Conservation (phyloP, 2,888 invertebrate genomes). For the Callyntrura sp. region DNA sequence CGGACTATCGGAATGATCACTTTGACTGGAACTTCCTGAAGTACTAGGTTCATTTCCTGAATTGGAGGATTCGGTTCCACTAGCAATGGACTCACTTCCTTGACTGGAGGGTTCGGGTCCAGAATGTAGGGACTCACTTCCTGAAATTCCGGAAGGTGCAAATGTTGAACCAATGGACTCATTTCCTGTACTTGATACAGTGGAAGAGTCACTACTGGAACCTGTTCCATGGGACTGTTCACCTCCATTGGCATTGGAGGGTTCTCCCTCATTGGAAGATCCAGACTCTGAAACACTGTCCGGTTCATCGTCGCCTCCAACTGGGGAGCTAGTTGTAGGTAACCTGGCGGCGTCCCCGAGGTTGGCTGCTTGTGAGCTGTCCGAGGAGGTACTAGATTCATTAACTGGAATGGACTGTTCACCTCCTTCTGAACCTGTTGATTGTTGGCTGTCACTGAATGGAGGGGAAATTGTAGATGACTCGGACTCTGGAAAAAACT, state of each 20-base stretch:
- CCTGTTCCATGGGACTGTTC: conserved; percentile 19
- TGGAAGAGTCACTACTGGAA: conserved; percentile 9
- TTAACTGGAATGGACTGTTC: conserved; percentile 10
- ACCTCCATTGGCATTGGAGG: neutral
- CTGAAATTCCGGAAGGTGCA: conserved; percentile 44
- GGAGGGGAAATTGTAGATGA: neutral
- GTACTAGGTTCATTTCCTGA: conserved; percentile 56
- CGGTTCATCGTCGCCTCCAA: conserved; percentile 32
- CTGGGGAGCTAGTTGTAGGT: conserved; percentile 62
- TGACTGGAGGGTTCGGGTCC: conserved; percentile 67
- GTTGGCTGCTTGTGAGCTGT: conserved; percentile 56
- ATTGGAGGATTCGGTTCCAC: conserved; percentile 69
- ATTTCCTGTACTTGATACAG: conserved; percentile 48
- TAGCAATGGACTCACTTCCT: conserved; percentile 61
- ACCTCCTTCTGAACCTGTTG: conserved; percentile 45
- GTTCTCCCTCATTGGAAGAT: neutral
- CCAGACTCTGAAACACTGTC: conserved; percentile 18
- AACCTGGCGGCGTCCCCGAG: conserved; percentile 53
- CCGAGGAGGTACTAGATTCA: conserved; percentile 66
- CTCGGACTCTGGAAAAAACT: conserved; percentile 43
- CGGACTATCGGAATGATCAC: conserved; percentile 16
- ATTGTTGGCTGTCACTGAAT: conserved; percentile 28
- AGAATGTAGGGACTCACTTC: conserved; percentile 54
- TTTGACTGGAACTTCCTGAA: conserved; percentile 46
- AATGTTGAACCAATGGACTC: conserved; percentile 11